These are phyloP conservation scores for Drosophila simulans DNA, from an alignment of 1,140 invertebrate genomes.

Conservation along the genomic window DNA sequence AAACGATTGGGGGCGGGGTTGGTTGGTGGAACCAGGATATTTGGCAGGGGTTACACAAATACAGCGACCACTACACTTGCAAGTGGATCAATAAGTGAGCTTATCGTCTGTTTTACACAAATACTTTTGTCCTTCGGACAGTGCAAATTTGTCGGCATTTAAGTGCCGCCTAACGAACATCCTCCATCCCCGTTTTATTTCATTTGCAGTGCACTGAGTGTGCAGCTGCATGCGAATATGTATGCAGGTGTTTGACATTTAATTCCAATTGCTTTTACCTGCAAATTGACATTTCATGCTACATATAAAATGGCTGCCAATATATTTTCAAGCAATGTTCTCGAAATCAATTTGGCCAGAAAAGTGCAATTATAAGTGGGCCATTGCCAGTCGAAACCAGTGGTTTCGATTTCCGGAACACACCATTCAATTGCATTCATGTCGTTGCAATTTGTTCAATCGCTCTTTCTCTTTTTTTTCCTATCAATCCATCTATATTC, in stretches of 20 bases:
- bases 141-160: slow-evolving; percentile 72
- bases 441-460: slow-evolving; percentile 42
- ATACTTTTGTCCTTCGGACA: slow-evolving; percentile 72
- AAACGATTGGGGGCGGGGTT: slow-evolving; percentile 22
- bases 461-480: slow-evolving; percentile 8
- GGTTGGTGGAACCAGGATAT: neutral
- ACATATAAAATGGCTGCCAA: slow-evolving; percentile 43
- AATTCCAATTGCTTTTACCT: slow-evolving; percentile 79
- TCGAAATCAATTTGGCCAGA: slow-evolving; percentile 20
- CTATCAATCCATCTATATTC: slow-evolving; percentile 8
- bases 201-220: slow-evolving; percentile 2
- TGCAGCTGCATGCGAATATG: slow-evolving; percentile 7
- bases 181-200: slow-evolving; percentile 19
- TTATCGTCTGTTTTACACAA: slow-evolving; percentile 79
- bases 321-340: slow-evolving; percentile 27
- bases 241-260: slow-evolving; percentile 67
- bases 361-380: slow-evolving; percentile 16
- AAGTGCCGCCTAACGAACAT: slow-evolving; percentile 52
- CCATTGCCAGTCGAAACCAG: neutral
- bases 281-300: slow-evolving; percentile 75
- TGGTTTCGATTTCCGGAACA: slow-evolving; percentile 39
- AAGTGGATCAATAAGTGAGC: slow-evolving; percentile 78
- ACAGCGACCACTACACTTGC: slow-evolving; percentile 44
- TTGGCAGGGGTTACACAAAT: slow-evolving; percentile 13
- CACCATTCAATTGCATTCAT: slow-evolving; percentile 22